Percentiles rank a stretch among this genome's conserved stretches.
Conservation (phyloP, 2,113 vertebrate species). For the Arvicanthis niloticus region DNA sequence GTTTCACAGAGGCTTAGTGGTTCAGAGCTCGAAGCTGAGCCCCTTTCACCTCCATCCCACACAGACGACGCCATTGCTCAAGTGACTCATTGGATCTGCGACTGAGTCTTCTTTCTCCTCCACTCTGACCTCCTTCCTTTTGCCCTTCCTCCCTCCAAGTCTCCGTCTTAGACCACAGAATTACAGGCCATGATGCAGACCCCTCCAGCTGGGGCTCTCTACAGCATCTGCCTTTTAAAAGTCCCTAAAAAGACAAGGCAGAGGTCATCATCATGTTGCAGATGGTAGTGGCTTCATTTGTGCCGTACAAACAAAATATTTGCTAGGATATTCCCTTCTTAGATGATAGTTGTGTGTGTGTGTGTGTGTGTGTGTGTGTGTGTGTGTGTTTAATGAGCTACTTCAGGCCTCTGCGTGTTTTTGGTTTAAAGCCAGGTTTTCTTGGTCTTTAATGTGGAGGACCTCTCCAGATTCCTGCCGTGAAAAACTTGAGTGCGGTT, state of each 20-base stretch:
- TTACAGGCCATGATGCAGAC: not conserved
- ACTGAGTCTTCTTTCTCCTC: not conserved
- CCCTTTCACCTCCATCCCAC: not conserved
- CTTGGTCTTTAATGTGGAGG: not conserved
- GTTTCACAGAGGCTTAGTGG: not conserved
- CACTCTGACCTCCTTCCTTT: not conserved
- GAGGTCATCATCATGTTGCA: not conserved
- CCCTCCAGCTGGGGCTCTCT: not conserved
- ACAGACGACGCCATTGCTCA: not conserved
- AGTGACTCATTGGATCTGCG: not conserved
- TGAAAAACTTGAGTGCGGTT: not conserved
- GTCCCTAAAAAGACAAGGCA: not conserved
- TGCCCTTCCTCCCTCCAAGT: not conserved
- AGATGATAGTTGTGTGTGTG: not conserved
- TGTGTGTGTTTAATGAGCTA: not conserved
- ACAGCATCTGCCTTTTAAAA: not conserved
- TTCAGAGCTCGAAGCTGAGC: not conserved
- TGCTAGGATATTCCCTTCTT: not conserved
- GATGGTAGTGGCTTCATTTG: not conserved
- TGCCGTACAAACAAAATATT: not conserved
- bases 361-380: not conserved
- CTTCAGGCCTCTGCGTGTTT: not conserved
- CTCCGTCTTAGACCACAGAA: not conserved
- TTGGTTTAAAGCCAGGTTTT: conserved; percentile 14
- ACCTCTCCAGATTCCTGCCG: not conserved